A percentile compares a stretch with the other conserved stretches of the same genome.
phyloP scores from a whole-genome alignment of 2,797 vertebrate genomes.

The Sebastolobus altivelis region DNA sequence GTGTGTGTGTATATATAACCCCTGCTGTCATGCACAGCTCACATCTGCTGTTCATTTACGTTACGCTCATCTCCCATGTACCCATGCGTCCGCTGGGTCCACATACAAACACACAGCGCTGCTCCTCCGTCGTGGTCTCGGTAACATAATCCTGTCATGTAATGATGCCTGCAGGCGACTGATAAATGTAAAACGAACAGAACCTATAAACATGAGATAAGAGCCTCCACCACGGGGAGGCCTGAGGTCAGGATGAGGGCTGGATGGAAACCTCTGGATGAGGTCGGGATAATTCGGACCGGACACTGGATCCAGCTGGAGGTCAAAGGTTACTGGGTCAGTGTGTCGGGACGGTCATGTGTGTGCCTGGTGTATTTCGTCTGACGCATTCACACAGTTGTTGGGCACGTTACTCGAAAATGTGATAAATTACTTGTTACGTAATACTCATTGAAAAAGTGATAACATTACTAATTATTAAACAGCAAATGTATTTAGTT shows the following conservation, averaged over 20 bases:
- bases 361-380: constrained; percentile 18
- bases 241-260: constrained; percentile 14
- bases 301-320: constrained; percentile 57
- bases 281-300: constrained; percentile 48
- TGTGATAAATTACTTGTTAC: neutral
- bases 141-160: constrained; percentile 59
- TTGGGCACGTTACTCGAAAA: neutral
- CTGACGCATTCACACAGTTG: constrained; percentile 2
- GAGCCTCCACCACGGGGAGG: constrained; percentile 1
- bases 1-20: constrained; percentile 17
- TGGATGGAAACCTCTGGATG: constrained; percentile 18
- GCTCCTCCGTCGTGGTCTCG: constrained; percentile 25
- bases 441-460: neutral
- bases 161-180: constrained; percentile 49
- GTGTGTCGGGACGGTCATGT: constrained; percentile 43
- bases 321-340: constrained; percentile 66
- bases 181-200: constrained; percentile 54
- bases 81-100: constrained; percentile 29
- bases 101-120: constrained; percentile 18
- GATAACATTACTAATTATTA: neutral
- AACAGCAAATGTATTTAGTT: neutral
- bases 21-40: constrained; percentile 42
- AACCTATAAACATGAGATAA: constrained; percentile 57
- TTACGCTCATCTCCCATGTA: constrained; percentile 47
- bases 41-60: constrained; percentile 69